A percentile compares a stretch with the other conserved stretches of the same genome.
phyloP scores from a whole-genome alignment of 1,140 invertebrate species.

The Neodiprion virginianus region DNA sequence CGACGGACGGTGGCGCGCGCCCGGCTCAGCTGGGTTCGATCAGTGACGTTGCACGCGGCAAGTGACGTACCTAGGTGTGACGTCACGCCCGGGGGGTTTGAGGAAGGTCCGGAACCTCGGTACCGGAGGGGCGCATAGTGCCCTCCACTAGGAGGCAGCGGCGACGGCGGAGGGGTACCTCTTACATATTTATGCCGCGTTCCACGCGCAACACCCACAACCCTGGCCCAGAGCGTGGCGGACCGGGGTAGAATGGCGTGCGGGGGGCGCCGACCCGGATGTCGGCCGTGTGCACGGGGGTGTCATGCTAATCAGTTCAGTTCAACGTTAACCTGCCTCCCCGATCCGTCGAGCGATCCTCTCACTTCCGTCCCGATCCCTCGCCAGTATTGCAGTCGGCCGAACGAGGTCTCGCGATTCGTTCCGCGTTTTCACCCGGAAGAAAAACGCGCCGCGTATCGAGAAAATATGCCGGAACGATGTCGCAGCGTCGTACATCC shows the following conservation, averaged over 20 bases:
- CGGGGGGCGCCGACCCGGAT: not conserved
- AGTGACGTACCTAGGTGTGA: slow-evolving; percentile 42
- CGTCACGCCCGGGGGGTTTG: slow-evolving; percentile 37
- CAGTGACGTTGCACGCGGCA: slow-evolving; percentile 52
- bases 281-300: slow-evolving; percentile 35
- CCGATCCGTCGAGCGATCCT: not conserved
- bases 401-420: not conserved
- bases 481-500: too few species aligned
- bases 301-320: slow-evolving; percentile 42
- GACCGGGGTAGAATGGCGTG: slow-evolving; percentile 9
- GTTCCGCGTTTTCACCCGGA: not conserved
- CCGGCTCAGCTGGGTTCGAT: slow-evolving; percentile 57
- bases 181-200: slow-evolving; percentile 61
- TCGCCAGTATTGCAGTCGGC: not conserved
- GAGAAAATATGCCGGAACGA: too few species aligned
- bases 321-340: not conserved
- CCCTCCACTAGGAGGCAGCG: slow-evolving; percentile 40
- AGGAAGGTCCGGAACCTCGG: slow-evolving; percentile 44
- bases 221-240: not conserved
- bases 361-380: not conserved
- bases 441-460: too few species aligned
- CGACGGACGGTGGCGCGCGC: not conserved
- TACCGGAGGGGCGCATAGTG: slow-evolving; percentile 31
- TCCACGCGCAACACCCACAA: slow-evolving; percentile 43
- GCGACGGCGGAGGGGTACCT: slow-evolving; percentile 49